These are phyloP conservation scores for Alosa alosa DNA, from an alignment of 2,113 vertebrate species.

Conservation along the genomic window DNA sequence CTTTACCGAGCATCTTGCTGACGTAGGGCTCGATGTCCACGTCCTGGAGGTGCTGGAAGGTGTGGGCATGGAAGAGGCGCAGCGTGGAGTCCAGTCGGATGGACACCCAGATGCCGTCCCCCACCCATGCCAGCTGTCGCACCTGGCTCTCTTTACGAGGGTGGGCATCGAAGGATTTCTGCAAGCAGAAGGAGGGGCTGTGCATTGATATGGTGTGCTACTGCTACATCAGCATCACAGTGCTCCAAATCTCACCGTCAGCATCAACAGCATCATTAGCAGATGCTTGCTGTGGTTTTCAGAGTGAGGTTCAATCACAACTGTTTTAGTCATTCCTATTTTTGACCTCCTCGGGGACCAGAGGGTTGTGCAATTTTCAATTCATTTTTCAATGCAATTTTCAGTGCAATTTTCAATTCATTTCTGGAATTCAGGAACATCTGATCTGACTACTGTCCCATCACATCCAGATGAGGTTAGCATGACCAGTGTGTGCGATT, in stretches of 20 bases:
- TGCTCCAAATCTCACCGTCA: background rate
- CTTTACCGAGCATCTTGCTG: slow-evolving; percentile 97
- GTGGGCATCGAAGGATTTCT: slow-evolving; percentile 97
- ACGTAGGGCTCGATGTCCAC: slow-evolving; percentile 98
- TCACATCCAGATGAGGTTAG: too few species aligned
- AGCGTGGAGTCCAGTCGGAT: slow-evolving; percentile 95
- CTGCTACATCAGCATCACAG: background rate
- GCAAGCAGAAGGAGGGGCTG: slow-evolving; percentile 18
- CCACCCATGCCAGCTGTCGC: slow-evolving; percentile 95
- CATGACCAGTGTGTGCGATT: too few species aligned
- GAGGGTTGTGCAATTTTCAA: too few species aligned
- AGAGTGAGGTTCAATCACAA: too few species aligned
- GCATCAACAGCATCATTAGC: background rate
- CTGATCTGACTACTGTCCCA: too few species aligned
- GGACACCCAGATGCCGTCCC: slow-evolving; percentile 98
- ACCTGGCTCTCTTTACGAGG: slow-evolving; percentile 96
- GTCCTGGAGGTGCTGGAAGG: slow-evolving; percentile 95
- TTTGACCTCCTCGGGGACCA: too few species aligned
- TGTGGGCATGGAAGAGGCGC: slow-evolving; percentile 94
- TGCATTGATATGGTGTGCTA: background rate
- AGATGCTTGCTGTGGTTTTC: background rate
- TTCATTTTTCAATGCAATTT: too few species aligned
- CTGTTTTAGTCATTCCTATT: too few species aligned
- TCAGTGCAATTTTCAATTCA: too few species aligned
- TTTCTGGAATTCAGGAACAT: too few species aligned